Evolutionary conservation across 2,888 invertebrate genomes (phyloP), one percentile per base, ranked within the genome.

Genomic region (Arenicola marina): DNA sequence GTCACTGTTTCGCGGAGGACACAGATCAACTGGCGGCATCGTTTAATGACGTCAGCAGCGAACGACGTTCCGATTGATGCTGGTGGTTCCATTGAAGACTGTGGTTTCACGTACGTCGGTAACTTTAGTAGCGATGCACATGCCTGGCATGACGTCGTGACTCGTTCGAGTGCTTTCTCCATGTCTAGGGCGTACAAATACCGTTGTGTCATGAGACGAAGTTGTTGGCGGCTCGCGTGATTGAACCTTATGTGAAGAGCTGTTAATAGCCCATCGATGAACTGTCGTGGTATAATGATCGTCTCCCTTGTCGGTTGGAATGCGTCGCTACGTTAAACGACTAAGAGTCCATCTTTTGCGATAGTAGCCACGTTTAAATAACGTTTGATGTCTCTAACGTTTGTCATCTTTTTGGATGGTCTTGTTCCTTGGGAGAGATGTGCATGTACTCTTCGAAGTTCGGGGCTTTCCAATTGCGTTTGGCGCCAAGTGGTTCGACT

Each of bases 1-100:
- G 67, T 68, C 11, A 68, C 61, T 24, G 33, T 31, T 46, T 68
- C 68, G 15, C 62, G 32, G 11, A 68, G 26, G 21, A 68, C 61
- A 3, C 67, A 33, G 21, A 74, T 66, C 1, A 61, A 26, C 53
- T 74, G 73, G 18, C 68, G 51, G 4, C 67, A 57, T 7, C 62
- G 66, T 53, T 63, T 68, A 2, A 72, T 29, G 1, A 75, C 66
- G 46, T 75, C 73, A 7, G 71, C 73, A 2, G 71, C 72, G 56
- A 73, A 74, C 2, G 62, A 58, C 0, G 63, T 29, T 2, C 71
- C 68, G n/a, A 71, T 26, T 2, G 62, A 26, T 7, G 64, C 63
- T 4, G 71, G 70, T 0, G 68, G 72, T 11, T 63, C 65, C 1
- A 58, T 56, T 0, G 70, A 55, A 2, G 70, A 61, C 58, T 75